Evolutionary conservation across 2,113 vertebrate genomes (phyloP).

Genomic region (Cygnus atratus): DNA sequence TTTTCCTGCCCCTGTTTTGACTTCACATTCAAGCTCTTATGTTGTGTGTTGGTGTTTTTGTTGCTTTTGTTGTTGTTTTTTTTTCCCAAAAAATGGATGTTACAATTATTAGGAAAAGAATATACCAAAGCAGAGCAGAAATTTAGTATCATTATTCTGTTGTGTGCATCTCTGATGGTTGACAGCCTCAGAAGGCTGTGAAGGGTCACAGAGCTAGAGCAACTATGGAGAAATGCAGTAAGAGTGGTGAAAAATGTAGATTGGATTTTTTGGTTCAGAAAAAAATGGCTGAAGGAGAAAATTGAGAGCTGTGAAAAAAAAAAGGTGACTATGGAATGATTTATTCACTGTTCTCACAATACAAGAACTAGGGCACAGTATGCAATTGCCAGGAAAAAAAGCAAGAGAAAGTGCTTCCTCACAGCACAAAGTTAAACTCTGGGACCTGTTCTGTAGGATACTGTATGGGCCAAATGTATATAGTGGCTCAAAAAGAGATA

Average conservation of each 20-base stretch:
- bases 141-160: not conserved
- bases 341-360: not conserved
- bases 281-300: not conserved
- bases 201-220: not conserved
- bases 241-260: not conserved
- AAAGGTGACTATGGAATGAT: not conserved
- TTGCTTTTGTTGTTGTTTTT: not conserved
- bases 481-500: not conserved
- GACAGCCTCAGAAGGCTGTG: not conserved
- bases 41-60: not conserved
- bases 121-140: not conserved
- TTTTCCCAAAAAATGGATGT: not conserved
- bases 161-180: not conserved
- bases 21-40: not conserved
- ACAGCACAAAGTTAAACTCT: not conserved
- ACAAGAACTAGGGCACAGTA: not conserved
- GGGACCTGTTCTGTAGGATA: not conserved
- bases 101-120: not conserved
- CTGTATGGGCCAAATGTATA: not conserved
- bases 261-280: not conserved
- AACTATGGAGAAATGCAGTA: not conserved
- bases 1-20: not conserved
- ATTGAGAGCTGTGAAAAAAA: not conserved
- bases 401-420: not conserved
- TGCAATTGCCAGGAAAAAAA: not conserved